These are phyloP conservation scores for Chaetodon trifascialis DNA, from an alignment of 2,113 vertebrate genomes.

Conservation along the genomic window DNA sequence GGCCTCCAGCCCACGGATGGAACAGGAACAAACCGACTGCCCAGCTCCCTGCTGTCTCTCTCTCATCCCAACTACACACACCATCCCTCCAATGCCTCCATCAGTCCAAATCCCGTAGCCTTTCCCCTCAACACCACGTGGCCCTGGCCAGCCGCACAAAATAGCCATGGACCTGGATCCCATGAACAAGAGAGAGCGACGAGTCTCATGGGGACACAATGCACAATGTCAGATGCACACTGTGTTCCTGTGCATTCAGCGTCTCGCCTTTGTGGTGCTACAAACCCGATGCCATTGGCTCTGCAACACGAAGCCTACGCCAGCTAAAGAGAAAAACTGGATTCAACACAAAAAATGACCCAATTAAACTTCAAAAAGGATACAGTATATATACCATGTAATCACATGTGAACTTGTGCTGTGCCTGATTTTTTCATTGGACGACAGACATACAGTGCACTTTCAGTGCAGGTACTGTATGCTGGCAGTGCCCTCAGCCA, in stretches of 20 bases:
- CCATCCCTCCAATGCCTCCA: constrained; percentile 61
- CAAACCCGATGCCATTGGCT: constrained; percentile 52
- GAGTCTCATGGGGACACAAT: constrained; percentile 63
- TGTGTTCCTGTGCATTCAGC: constrained; percentile 52
- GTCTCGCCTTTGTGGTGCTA: constrained; percentile 47
- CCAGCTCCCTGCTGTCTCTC: constrained; percentile 72
- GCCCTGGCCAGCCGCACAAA: constrained; percentile 65
- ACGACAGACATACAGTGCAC: background rate
- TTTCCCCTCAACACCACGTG: constrained; percentile 63
- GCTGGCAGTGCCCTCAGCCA: background rate
- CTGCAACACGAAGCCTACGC: constrained; percentile 17
- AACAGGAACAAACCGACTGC: constrained; percentile 76
- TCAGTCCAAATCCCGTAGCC: constrained; percentile 71
- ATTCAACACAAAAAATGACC: constrained; percentile 60
- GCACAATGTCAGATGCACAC: constrained; percentile 64
- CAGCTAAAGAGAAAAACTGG: constrained; percentile 56
- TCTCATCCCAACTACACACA: constrained; percentile 81
- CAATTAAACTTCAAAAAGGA: constrained; percentile 71
- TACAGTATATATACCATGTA: constrained; percentile 43
- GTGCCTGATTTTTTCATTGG: constrained; percentile 13
- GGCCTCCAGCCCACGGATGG: constrained; percentile 72
- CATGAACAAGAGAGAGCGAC: constrained; percentile 56
- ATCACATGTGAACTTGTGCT: constrained; percentile 38
- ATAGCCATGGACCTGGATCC: constrained; percentile 78
- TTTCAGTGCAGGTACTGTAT: constrained; percentile 14